A percentile compares a stretch with the other conserved stretches of the same genome.
phyloP scores from a whole-genome alignment of 2,888 invertebrate genomes.

The Aspidapion aeneum region DNA sequence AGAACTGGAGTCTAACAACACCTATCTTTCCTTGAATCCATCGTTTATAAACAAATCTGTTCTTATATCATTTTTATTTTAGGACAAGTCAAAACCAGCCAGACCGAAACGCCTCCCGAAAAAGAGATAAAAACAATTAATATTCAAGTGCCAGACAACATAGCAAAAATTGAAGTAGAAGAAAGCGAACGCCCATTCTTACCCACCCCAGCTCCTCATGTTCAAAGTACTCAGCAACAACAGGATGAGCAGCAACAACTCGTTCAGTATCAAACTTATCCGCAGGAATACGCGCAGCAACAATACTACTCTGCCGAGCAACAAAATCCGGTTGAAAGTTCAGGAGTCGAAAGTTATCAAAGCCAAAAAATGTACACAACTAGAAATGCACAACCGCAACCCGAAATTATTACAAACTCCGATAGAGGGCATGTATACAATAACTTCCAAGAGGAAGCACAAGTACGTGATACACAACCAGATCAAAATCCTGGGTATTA shows the following conservation, averaged over 20 bases:
- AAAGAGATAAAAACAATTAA: conserved; percentile 28
- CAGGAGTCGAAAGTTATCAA: not conserved
- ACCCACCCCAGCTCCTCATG: not conserved
- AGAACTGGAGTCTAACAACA: too few species aligned
- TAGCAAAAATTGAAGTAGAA: conserved; percentile 28
- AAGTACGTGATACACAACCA: not conserved
- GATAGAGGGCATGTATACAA: not conserved
- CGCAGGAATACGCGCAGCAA: not conserved
- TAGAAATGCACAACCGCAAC: not conserved
- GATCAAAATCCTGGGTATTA: not conserved
- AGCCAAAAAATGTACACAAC: not conserved
- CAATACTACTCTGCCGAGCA: not conserved
- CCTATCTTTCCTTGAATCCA: too few species aligned
- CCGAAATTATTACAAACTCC: not conserved
- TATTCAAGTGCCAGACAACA: conserved; percentile 24
- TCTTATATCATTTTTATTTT: too few species aligned
- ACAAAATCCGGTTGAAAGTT: not conserved
- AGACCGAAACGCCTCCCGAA: conserved; percentile 4
- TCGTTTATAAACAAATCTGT: too few species aligned
- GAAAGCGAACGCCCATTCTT: conserved; percentile 22
- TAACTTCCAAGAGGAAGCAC: not conserved
- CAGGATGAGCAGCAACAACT: not conserved
- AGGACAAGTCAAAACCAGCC: conserved; percentile 20
- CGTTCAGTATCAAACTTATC: not conserved
- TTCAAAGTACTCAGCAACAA: not conserved